These are phyloP conservation scores for Daboia siamensis DNA, from an alignment of 2,113 vertebrate species.

Conservation along the genomic window DNA sequence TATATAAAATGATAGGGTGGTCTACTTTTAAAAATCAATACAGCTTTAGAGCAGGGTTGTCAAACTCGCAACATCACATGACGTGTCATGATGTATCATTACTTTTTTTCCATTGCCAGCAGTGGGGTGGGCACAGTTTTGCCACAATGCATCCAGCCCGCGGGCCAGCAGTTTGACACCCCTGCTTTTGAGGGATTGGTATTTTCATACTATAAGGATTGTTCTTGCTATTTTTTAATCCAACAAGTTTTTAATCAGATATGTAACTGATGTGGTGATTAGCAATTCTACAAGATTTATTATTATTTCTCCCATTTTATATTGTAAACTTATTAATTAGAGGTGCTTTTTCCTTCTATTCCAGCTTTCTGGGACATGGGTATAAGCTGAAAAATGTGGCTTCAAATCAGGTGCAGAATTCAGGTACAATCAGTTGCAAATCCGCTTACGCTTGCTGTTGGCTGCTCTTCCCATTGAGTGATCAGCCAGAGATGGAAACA, in stretches of 20 bases:
- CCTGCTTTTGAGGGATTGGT: not conserved
- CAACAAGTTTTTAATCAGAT: not conserved
- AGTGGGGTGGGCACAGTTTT: too few relatives aligned
- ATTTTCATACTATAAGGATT: not conserved
- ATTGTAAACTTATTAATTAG: not conserved
- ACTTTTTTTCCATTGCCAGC: too few relatives aligned
- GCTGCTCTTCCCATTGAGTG: not conserved
- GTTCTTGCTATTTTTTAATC: not conserved
- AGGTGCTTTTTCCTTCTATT: not conserved
- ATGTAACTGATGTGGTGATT: not conserved
- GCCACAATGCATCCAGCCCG: too few relatives aligned
- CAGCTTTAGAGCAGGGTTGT: not conserved
- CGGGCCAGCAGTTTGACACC: too few relatives aligned
- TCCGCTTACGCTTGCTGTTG: not conserved
- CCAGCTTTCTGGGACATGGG: not conserved
- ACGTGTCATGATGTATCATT: too few relatives aligned
- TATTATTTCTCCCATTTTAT: not conserved
- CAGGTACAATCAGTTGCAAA: not conserved
- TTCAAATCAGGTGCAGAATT: not conserved
- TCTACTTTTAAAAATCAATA: not conserved
- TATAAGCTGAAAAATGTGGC: not conserved
- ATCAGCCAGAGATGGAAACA: not conserved
- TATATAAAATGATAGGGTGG: not conserved
- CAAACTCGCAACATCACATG: too few relatives aligned
- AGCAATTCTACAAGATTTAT: not conserved